Evolutionary conservation across 1,140 invertebrate genomes (phyloP), one percentile per base, ranked within the genome.

Genomic region (Heliconius hermathena): DNA sequence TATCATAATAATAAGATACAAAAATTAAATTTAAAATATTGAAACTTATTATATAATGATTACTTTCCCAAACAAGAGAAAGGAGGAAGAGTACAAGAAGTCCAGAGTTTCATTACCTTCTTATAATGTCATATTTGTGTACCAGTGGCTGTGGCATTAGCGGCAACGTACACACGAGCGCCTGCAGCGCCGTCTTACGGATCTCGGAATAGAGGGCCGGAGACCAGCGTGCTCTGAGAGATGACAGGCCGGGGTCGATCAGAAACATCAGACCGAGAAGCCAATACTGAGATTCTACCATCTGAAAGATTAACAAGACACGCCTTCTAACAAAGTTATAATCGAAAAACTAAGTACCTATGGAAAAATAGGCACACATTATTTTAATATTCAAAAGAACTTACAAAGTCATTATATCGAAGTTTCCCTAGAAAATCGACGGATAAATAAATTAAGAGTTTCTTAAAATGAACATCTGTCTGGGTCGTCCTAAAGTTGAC

Each of bases 191-290:
- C 3, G 81, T 83, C 76, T 87, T 90, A 6, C 88, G 86, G 1
- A 94, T 20, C 54, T 94, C 92, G 3, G 85, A 83, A 20, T 86
- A 94, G 0, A 92, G 85, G 0, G 88, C 46, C 1, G 85, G 81
- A 0, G 90, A 87, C 92, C 92, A 94, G 2, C 66, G 81, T 0
- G 87, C 78, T 71, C 91, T 81, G 4, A 92, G 83, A 13, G 74
- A 75, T 29, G 85, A 86, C 0, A 92, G 83, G 0, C 84, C 86
- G 13, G 90, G 90, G 71, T 93, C 91, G 49, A 93, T 26, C 20
- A 94, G 49, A 54, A 88, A 92, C 88, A 92, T 89, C n/a, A 94
- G 75, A 6, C 92, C 92, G 8, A 90, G 36, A 13, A 94, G 70
- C 90, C 90, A 94, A 49, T 87, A 36, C 9, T 85, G 83, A 3